These are phyloP conservation scores for Silurus glanis DNA, from an alignment of 2,113 vertebrate species.

Conservation along the genomic window DNA sequence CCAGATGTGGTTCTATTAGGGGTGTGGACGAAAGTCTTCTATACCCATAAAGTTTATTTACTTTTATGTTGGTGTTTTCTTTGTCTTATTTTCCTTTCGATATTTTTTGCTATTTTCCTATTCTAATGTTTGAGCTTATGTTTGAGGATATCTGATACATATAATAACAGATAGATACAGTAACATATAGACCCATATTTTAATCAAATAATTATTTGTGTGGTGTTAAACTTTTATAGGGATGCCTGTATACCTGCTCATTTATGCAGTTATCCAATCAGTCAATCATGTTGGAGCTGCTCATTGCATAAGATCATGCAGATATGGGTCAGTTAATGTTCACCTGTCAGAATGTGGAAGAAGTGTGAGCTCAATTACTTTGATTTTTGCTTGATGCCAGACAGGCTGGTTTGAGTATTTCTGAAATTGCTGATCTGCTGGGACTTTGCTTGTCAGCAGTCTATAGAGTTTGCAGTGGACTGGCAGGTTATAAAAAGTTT, in stretches of 20 bases:
- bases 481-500: not conserved
- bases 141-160: not conserved
- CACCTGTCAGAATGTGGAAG: not conserved
- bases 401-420: not conserved
- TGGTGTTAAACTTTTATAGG: not conserved
- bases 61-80: slow-evolving; percentile 7
- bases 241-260: not conserved
- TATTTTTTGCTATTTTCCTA: not conserved
- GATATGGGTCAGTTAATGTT: not conserved
- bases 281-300: not conserved
- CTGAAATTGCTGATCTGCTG: not conserved
- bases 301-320: not conserved
- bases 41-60: slow-evolving; percentile 24
- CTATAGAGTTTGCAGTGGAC: not conserved
- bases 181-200: not conserved
- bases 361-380: not conserved
- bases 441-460: not conserved
- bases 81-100: not conserved
- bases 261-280: not conserved
- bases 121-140: not conserved
- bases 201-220: not conserved
- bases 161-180: not conserved
- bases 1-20: not conserved
- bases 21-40: not conserved
- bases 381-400: not conserved